Evolutionary conservation across 53 echinoderm and acorn worm species (phyloP).

Genomic region (Henricia sp.): DNA sequence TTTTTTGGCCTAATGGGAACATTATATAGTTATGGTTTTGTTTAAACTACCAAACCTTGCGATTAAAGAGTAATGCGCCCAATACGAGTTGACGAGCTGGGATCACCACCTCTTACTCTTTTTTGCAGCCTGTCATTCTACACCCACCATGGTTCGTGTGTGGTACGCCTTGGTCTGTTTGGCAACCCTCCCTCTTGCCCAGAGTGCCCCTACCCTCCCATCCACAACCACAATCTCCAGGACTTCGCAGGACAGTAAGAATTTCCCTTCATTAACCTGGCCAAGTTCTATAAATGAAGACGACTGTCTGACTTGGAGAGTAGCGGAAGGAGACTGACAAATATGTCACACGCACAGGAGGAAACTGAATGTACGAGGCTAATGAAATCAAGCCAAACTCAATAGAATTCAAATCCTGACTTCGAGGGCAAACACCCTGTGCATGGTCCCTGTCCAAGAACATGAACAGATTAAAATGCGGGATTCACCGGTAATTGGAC

Average conservation of each 20-base stretch:
- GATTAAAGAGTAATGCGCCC: too few relatives aligned
- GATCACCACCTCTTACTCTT: too few relatives aligned
- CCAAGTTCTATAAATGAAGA: constrained; percentile 49
- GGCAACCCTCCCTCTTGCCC: neutral
- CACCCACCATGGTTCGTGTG: too few relatives aligned
- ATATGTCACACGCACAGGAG: constrained; percentile 53
- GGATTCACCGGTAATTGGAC: constrained; percentile 52
- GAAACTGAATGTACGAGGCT: constrained; percentile 51
- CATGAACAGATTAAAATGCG: constrained; percentile 21
- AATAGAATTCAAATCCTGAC: constrained; percentile 60
- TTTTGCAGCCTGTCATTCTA: too few relatives aligned
- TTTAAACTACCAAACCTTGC: too few relatives aligned
- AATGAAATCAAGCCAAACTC: constrained; percentile 65
- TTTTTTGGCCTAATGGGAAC: too few relatives aligned
- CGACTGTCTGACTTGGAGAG: constrained; percentile 62
- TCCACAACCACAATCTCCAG: neutral
- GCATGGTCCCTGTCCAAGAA: constrained; percentile 26
- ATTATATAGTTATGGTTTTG: too few relatives aligned
- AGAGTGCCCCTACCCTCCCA: neutral
- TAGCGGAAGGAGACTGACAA: constrained; percentile 62
- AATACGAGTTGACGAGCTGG: too few relatives aligned
- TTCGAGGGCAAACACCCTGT: constrained; percentile 34
- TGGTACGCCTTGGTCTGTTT: too few relatives aligned
- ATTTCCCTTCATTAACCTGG: constrained; percentile 29
- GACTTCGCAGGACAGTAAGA: constrained; percentile 34